Conservation (phyloP, 2,113 vertebrate genomes). For the Ceyx melanurus region DNA sequence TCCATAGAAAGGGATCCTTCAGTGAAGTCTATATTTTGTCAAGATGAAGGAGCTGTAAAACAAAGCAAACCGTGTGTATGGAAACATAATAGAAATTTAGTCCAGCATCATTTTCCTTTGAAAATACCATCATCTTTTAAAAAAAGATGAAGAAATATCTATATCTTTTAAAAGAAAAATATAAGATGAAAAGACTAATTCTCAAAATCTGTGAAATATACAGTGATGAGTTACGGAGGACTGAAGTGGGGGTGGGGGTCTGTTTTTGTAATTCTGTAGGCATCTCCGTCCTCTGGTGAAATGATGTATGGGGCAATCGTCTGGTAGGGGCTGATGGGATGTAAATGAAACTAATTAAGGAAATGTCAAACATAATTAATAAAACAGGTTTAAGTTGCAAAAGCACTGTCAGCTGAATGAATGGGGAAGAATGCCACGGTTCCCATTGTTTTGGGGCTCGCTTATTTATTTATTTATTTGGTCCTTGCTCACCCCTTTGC, state of each 20-base stretch:
- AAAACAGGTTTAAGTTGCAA: conserved; percentile 99
- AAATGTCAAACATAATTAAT: conserved; percentile 99
- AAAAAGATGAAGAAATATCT: background rate
- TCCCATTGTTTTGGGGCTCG: conserved; percentile 68
- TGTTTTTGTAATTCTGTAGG: conserved; percentile 78
- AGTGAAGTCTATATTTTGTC: background rate
- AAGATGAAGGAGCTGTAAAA: background rate
- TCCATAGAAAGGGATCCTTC: background rate
- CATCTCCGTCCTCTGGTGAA: conserved; percentile 74
- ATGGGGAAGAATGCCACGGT: conserved; percentile 76
- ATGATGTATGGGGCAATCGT: conserved; percentile 90
- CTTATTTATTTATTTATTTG: conserved; percentile 56
- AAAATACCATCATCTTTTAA: background rate
- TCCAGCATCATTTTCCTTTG: background rate
- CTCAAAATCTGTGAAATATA: conserved; percentile 38
- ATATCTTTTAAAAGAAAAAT: background rate
- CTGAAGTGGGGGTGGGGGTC: background rate
- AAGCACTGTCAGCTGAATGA: conserved; percentile 83
- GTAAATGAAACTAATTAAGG: conserved; percentile 99
- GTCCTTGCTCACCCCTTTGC: conserved; percentile 6
- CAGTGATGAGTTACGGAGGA: conserved; percentile 20
- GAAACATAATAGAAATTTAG: background rate
- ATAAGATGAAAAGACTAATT: conserved; percentile 5
- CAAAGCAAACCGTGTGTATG: background rate
- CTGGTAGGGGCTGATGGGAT: conserved; percentile 89